Conservation (phyloP, 2,888 invertebrate genomes). For the Syrphus vitripennis region DNA sequence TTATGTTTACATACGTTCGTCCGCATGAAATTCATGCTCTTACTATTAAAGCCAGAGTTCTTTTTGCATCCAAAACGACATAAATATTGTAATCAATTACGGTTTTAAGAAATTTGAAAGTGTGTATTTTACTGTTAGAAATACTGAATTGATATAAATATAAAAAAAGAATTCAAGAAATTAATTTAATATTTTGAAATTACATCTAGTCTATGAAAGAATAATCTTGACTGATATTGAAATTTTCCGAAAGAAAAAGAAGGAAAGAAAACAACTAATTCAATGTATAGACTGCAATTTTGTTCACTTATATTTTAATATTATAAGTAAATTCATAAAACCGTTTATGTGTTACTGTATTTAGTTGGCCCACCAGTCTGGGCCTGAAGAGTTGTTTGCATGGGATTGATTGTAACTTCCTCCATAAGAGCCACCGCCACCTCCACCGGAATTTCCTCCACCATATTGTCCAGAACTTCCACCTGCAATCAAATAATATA, state of each 20-base stretch:
- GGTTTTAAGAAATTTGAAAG: background rate
- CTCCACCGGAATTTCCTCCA: slow-evolving; percentile 30
- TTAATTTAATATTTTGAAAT: background rate
- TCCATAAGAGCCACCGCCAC: slow-evolving; percentile 64
- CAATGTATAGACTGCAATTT: slow-evolving; percentile 38
- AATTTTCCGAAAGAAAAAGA: background rate
- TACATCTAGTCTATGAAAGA: background rate
- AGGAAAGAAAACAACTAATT: slow-evolving; percentile 11
- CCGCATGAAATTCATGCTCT: background rate
- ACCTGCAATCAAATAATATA: too few relatives aligned
- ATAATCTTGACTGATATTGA: background rate
- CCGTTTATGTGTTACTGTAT: slow-evolving; percentile 12
- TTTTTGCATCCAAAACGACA: background rate
- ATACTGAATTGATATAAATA: background rate
- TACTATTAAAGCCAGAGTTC: background rate
- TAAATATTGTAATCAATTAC: background rate
- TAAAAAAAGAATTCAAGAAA: background rate
- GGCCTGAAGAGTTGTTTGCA: slow-evolving; percentile 57
- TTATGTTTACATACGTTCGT: background rate
- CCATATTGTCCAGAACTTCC: slow-evolving; percentile 40
- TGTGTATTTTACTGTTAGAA: background rate
- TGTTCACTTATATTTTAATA: slow-evolving; percentile 35
- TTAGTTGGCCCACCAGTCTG: slow-evolving; percentile 68
- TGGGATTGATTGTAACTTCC: slow-evolving; percentile 66
- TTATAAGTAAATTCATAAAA: slow-evolving; percentile 47